phyloP scores from a whole-genome alignment of 2,113 vertebrate species.

The Lophochroa leadbeateri region DNA sequence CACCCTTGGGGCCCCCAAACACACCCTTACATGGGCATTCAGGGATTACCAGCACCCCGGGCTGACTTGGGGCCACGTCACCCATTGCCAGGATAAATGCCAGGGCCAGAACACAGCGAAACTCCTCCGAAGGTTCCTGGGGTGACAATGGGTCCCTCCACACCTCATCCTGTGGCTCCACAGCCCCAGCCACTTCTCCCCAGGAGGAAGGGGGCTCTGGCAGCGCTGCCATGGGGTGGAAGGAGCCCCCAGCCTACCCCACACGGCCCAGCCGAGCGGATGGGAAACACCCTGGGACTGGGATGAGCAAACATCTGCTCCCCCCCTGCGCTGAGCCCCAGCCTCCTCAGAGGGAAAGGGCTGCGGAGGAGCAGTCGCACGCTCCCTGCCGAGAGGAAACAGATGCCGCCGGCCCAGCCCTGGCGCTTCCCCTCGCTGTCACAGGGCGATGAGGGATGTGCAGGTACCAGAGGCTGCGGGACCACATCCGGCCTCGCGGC shows the following conservation, averaged over 20 bases:
- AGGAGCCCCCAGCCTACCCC: neutral
- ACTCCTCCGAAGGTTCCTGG: neutral
- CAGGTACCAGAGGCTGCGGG: neutral
- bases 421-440: neutral
- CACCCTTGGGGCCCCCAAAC: neutral
- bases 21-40: neutral
- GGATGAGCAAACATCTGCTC: neutral
- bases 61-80: accelerated
- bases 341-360: neutral
- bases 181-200: neutral
- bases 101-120: accelerated
- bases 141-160: neutral
- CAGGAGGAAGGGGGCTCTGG: accelerated
- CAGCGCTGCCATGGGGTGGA: accelerated
- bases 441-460: neutral
- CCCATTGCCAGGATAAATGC: accelerated
- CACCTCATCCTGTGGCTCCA: neutral
- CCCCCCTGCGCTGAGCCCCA: accelerated
- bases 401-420: neutral
- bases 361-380: accelerated
- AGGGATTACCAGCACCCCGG: accelerated
- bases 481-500: neutral
- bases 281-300: neutral
- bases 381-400: neutral
- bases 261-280: accelerated